These are phyloP conservation scores for Linnaemya vulpina DNA, from an alignment of 2,888 invertebrate genomes.

Conservation along the genomic window DNA sequence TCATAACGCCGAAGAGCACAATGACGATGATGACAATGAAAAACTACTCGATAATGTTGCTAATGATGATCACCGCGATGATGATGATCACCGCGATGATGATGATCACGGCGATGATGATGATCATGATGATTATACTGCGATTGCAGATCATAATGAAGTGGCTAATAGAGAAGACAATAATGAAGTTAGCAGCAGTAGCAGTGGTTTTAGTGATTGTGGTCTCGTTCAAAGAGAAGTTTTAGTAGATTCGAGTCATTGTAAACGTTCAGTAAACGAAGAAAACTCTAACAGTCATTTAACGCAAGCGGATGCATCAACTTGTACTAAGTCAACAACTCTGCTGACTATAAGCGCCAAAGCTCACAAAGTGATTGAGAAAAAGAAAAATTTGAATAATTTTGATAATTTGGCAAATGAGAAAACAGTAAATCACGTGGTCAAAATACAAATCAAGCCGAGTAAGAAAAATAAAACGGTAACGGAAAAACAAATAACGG, in stretches of 20 bases:
- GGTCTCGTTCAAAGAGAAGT: constrained; percentile 63
- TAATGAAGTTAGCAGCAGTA: constrained; percentile 55
- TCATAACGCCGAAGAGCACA: constrained; percentile 65
- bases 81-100: constrained; percentile 43
- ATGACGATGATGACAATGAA: constrained; percentile 33
- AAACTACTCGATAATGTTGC: constrained; percentile 45
- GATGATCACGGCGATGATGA: constrained; percentile 65
- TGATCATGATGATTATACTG: constrained; percentile 65
- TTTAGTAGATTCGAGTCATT: constrained; percentile 66
- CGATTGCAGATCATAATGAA: constrained; percentile 50
- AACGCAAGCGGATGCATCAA: constrained; percentile 78
- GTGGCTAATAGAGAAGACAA: constrained; percentile 59
- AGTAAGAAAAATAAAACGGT: constrained; percentile 55
- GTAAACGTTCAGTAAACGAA: constrained; percentile 68
- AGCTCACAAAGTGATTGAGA: constrained; percentile 63
- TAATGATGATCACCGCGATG: constrained; percentile 45
- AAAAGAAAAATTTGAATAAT: constrained; percentile 76
- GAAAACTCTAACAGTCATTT: constrained; percentile 74
- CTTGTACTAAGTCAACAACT: constrained; percentile 72
- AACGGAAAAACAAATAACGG: constrained; percentile 72
- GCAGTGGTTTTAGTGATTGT: constrained; percentile 38
- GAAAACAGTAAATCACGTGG: constrained; percentile 78
- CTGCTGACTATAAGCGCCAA: constrained; percentile 54
- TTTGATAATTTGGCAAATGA: constrained; percentile 51
- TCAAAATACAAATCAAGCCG: constrained; percentile 81